Evolutionary conservation across 2,797 vertebrate genomes (phyloP).

Genomic region (Pelodytes ibericus): DNA sequence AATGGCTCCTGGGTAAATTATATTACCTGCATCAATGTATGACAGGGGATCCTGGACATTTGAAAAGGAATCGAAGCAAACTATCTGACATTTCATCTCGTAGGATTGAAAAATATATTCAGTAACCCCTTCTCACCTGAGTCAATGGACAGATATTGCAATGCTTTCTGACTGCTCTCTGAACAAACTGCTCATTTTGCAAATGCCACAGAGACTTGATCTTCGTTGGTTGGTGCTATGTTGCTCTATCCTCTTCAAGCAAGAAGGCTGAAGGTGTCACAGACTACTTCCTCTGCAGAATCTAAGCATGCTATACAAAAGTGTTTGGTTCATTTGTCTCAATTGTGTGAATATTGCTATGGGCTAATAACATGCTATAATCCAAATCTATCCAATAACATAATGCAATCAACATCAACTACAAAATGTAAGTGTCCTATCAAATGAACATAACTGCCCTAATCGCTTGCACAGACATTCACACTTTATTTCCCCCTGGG

Average conservation of each 20-base stretch:
- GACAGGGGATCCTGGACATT: neutral
- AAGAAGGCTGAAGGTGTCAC: neutral
- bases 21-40: neutral
- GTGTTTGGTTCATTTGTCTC: slow-evolving; percentile 37
- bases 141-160: neutral
- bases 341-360: slow-evolving; percentile 25
- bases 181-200: neutral
- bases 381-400: slow-evolving; percentile 38
- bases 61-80: neutral
- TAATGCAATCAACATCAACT: slow-evolving; percentile 44
- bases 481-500: slow-evolving; percentile 48
- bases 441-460: slow-evolving; percentile 37
- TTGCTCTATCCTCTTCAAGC: neutral
- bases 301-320: slow-evolving; percentile 24
- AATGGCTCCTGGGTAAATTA: neutral
- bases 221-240: neutral
- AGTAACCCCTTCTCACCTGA: neutral
- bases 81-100: neutral
- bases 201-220: neutral
- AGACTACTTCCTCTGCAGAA: slow-evolving; percentile 9
- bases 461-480: slow-evolving; percentile 14
- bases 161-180: neutral
- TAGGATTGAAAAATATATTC: neutral
- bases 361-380: slow-evolving; percentile 37
- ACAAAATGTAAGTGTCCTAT: slow-evolving; percentile 41